Evolutionary conservation across 2,113 vertebrate species (phyloP).

Genomic region (Galemys pyrenaicus): DNA sequence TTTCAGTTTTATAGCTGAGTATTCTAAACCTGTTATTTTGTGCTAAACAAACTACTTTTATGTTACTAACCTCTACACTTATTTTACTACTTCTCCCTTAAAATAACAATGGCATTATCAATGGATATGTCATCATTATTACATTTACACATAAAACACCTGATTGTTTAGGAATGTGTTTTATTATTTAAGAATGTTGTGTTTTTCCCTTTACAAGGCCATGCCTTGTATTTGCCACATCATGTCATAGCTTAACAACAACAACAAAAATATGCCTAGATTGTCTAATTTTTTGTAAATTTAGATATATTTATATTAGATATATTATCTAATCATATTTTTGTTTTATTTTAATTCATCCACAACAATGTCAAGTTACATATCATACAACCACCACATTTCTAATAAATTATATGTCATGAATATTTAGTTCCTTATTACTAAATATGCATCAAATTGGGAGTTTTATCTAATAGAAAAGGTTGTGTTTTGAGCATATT

Average conservation of each 20-base stretch:
- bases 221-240: background rate
- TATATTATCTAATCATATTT: background rate
- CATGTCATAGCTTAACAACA: no score
- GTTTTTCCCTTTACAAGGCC: background rate
- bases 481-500: background rate
- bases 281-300: background rate
- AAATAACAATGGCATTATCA: background rate
- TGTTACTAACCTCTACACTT: background rate
- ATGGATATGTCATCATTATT: background rate
- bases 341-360: background rate
- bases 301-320: background rate
- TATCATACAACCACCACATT: background rate
- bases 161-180: background rate
- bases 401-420: background rate
- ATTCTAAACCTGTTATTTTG: background rate
- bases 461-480: constrained; percentile 1
- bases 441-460: background rate
- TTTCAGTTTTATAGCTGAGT: background rate
- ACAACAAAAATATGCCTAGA: no score
- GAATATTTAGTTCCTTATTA: background rate
- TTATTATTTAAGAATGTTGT: background rate
- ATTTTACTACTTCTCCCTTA: background rate
- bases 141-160: background rate
- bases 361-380: background rate
- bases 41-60: background rate